phyloP scores from a whole-genome alignment of 1,140 invertebrate genomes.

The Amphibalanus amphitrite region DNA sequence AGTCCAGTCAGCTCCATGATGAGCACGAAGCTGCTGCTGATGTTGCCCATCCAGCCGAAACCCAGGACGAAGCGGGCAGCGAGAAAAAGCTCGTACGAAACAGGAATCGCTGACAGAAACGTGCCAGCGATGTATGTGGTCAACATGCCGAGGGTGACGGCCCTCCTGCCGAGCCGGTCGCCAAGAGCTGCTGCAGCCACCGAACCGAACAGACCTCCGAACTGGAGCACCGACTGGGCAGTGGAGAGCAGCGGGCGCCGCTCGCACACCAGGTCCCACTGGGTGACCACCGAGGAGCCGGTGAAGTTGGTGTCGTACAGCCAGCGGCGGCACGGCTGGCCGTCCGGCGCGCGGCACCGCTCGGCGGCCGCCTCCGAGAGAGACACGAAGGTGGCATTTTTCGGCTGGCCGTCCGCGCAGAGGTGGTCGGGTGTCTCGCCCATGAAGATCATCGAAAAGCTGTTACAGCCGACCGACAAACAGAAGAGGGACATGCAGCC shows the following conservation, averaged over 20 bases:
- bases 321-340: not conserved
- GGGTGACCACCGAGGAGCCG: not conserved
- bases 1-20: not conserved
- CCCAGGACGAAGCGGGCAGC: not conserved
- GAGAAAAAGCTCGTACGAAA: not conserved
- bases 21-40: not conserved
- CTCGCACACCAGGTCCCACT: slow-evolving; percentile 18
- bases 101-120: not conserved
- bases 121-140: not conserved
- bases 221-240: slow-evolving; percentile 15
- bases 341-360: not conserved
- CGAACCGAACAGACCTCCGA: slow-evolving; percentile 15
- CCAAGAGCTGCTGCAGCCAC: slow-evolving; percentile 13
- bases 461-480: not conserved
- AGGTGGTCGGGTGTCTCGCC: not conserved
- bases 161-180: slow-evolving; percentile 9
- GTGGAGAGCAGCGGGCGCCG: slow-evolving; percentile 12
- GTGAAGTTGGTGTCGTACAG: not conserved
- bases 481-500: not conserved
- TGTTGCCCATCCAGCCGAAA: not conserved
- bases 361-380: not conserved
- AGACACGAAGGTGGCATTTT: not conserved
- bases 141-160: not conserved
- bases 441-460: not conserved
- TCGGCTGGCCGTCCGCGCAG: not conserved